A percentile compares a stretch with the other conserved stretches of the same genome.
Conservation (phyloP, 1,140 invertebrate genomes). For the Xylocopa sonorina region DNA sequence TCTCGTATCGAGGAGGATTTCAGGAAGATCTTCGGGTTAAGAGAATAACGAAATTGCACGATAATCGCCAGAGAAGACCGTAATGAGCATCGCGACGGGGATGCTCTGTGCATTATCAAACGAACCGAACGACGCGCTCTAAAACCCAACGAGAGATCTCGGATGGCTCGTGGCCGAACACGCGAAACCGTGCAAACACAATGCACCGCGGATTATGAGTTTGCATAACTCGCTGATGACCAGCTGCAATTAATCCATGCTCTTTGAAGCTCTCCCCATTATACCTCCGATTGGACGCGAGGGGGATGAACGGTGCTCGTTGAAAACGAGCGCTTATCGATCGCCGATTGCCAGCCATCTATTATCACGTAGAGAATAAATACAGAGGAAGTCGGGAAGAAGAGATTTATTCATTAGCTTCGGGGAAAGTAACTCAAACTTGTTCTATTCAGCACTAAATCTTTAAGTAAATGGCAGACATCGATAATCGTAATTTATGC, state of each 20-base stretch:
- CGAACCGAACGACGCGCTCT: neutral
- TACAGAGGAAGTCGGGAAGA: neutral
- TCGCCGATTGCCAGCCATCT: neutral
- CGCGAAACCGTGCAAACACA: neutral
- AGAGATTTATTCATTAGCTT: too few relatives aligned
- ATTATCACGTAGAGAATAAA: neutral
- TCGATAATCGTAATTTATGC: too few relatives aligned
- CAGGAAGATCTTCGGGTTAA: too few relatives aligned
- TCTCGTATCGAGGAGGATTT: too few relatives aligned
- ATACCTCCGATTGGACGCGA: neutral
- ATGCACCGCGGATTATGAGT: neutral
- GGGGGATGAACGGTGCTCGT: neutral
- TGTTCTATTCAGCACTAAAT: too few relatives aligned
- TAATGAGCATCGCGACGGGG: neutral
- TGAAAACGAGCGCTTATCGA: neutral
- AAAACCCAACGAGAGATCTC: neutral
- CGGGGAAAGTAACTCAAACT: too few relatives aligned
- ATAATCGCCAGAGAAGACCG: too few relatives aligned
- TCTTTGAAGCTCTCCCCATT: neutral
- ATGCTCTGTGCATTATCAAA: too few relatives aligned
- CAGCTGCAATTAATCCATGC: constrained; percentile 25
- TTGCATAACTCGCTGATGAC: neutral
- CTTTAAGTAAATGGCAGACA: too few relatives aligned
- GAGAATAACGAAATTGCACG: too few relatives aligned
- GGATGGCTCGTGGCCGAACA: neutral